Evolutionary conservation across 2,888 invertebrate genomes (phyloP).

Genomic region (Cryptus armator): DNA sequence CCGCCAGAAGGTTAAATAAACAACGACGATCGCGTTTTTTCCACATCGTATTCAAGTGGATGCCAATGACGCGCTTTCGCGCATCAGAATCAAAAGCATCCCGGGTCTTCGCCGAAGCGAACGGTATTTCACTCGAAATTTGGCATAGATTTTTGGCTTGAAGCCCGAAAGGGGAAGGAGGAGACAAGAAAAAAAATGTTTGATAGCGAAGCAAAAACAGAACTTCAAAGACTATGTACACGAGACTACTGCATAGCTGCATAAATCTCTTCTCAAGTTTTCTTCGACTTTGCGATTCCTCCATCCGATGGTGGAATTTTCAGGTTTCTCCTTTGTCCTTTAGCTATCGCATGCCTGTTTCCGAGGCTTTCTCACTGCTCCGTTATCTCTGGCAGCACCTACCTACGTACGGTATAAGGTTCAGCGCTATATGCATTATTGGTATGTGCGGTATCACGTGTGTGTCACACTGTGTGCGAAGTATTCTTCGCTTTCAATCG

Average conservation of each 20-base stretch:
- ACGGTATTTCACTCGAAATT: slow-evolving; percentile 51
- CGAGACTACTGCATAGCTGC: neutral
- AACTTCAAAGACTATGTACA: slow-evolving; percentile 22
- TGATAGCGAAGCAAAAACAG: slow-evolving; percentile 1
- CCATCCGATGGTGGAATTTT: neutral
- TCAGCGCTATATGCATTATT: neutral
- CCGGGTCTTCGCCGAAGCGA: neutral
- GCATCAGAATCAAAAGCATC: neutral
- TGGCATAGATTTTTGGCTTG: slow-evolving; percentile 66
- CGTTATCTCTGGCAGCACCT: neutral
- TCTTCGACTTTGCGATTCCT: slow-evolving; percentile 2
- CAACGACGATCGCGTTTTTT: neutral
- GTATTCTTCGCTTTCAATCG: slow-evolving; percentile 38
- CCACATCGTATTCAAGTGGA: slow-evolving; percentile 41
- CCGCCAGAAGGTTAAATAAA: slow-evolving; percentile 29
- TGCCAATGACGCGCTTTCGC: slow-evolving; percentile 30
- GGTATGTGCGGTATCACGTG: neutral
- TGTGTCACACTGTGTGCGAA: slow-evolving; percentile 15
- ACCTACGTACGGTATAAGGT: neutral
- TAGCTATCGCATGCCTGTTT: neutral
- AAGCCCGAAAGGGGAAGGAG: slow-evolving; percentile 49
- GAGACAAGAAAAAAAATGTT: slow-evolving; percentile 1
- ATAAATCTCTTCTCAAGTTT: neutral
- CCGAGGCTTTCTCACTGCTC: neutral
- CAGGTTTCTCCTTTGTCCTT: neutral